Base-by-base conservation (phyloP, 37 sponge, comb jelly and placozoan genomes). In the Tethya wilhelma region DNA sequence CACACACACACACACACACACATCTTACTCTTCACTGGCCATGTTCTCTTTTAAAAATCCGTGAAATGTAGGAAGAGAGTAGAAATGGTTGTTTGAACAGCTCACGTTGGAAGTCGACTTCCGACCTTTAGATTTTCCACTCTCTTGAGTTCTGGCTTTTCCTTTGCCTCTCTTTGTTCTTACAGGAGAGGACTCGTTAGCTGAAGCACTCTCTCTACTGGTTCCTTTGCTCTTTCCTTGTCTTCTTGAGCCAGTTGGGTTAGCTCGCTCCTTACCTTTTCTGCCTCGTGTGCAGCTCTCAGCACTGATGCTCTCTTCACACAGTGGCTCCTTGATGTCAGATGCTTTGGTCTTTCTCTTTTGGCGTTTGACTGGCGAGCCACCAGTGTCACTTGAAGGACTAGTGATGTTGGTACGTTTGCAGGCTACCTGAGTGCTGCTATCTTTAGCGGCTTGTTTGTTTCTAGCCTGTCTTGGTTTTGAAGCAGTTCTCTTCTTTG, bases 21-120 rank as follows among this genome's bases (percentile, higher is more conserved):
- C 68, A 67, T 67, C 71, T 75, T 33, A 75, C 75, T n/a, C 75
- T 75, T 56, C 42, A 75, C 75, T 75, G 42, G 75, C 60, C 75
- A 75, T 75, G 38, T 20, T 58, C 26, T 59, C 41, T 38, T 42
- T 8, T 17, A 62, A 59, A 75, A 75, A 75, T 28, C 59, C 75
- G 3, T 34, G 41, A 56, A 75, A 75, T 1, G 75, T 19, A 58
- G 75, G 75, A 9, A 75, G 59, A 36, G 75, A 75, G 60, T 75
- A 59, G 26, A 31, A 8, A 36, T 30, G 25, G 39, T 25, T 30
- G n/a, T n/a, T n/a, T n/a, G n/a, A n/a, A n/a, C n/a, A n/a, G n/a
- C n/a, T n/a, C n/a, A n/a, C n/a, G n/a, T n/a, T n/a, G n/a, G n/a
- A n/a, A n/a, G n/a, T n/a, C n/a, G n/a, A n/a, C n/a, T n/a, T n/a